These are phyloP conservation scores for Amyelois transitella DNA, from an alignment of 1,140 invertebrate species.

Conservation along the genomic window DNA sequence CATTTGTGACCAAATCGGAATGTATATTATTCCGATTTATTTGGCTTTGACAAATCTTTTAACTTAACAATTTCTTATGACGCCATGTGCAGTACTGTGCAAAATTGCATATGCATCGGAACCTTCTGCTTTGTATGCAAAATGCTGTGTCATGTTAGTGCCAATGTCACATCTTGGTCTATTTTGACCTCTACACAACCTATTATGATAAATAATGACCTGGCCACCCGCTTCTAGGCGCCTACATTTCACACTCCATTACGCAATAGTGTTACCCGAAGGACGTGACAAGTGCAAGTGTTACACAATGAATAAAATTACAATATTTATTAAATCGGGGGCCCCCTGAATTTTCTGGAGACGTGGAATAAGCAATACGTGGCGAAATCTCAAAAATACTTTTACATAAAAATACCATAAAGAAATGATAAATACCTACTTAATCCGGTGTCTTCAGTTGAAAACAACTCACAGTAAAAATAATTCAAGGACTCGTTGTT, in stretches of 20 bases:
- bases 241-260: slow-evolving; percentile 21
- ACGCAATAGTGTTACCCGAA: slow-evolving; percentile 27
- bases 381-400: slow-evolving; percentile 30
- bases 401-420: slow-evolving; percentile 44
- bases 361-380: slow-evolving; percentile 25
- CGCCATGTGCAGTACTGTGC: not conserved
- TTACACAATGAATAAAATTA: slow-evolving; percentile 41
- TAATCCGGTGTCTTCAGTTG: not conserved
- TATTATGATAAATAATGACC: not conserved
- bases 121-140: not conserved
- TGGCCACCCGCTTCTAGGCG: not conserved
- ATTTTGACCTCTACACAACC: not conserved
- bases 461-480: not conserved
- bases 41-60: not conserved
- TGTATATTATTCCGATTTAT: too few species aligned
- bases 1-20: too few species aligned
- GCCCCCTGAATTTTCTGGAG: slow-evolving; percentile 34
- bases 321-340: slow-evolving; percentile 28
- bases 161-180: not conserved
- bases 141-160: not conserved
- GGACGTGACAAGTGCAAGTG: slow-evolving; percentile 44
- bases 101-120: not conserved
- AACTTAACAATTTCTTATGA: not conserved
- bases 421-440: slow-evolving; percentile 13
- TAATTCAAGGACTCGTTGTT: not conserved